Evolutionary conservation across 2,888 invertebrate species (phyloP), one percentile per base, ranked within the genome.

Genomic region (Zonitis immaculata): DNA sequence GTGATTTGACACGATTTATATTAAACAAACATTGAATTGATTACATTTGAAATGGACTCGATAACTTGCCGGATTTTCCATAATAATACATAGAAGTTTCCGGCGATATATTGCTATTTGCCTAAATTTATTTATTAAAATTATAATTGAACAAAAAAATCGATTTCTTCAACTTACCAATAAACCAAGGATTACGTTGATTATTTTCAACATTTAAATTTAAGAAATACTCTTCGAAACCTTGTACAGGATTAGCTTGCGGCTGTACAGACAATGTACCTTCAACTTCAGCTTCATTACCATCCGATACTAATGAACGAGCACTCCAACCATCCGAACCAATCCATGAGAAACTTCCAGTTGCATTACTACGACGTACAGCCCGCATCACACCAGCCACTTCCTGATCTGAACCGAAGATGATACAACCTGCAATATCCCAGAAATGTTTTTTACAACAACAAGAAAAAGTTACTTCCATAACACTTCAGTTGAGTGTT

Each of bases 301-400:
- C 91, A 64, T 90, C 88, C 5, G 89, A 89, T 26, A 94, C 93
- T 58, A 93, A 78, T 47, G 88, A 85, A 44, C 95, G 77, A 6
- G 93, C 95, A 68, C 92, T 92, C 96, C 96, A 96, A 1, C 96
- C 96, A 69, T 96, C 96, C 26, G 93, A 94, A 0, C 96, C 96
- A 32, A 96, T 94, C 95, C 95, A 96, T 51, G 92, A 89, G 78
- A 96, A 97, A 48, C 85, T 82, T 6, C 90, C 89, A 0, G 95
- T 94, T 8, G 91, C 91, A 70, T 94, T 93, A 57, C 85, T 84
- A 4, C 95, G 81, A 52, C 90, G 82, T 0, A 95, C 92, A 0
- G 96, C 96, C 44, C 89, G 80, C 96, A 97, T 97, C 54, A 97
- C 87, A 30, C 92, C 94, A 0, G 95, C 93, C 7, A 96, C 96